phyloP scores from a whole-genome alignment of 2,797 vertebrate species.

The Danio aesculapii region DNA sequence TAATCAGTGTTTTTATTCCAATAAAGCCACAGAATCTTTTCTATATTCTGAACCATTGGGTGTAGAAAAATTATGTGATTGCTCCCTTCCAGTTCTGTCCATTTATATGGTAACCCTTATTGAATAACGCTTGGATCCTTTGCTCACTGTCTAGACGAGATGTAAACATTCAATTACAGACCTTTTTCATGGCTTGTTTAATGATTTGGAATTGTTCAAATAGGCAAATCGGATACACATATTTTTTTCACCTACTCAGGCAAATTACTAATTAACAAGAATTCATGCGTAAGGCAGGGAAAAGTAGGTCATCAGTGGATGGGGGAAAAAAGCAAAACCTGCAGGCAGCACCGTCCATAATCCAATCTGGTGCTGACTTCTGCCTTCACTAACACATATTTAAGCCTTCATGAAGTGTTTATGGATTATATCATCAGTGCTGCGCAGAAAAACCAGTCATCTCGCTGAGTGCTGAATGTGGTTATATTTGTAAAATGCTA shows the following conservation, averaged over 20 bases:
- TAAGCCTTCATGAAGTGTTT: slow-evolving; percentile 46
- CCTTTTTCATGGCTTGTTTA: slow-evolving; percentile 19
- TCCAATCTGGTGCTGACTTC: slow-evolving; percentile 44
- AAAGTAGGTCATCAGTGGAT: slow-evolving; percentile 57
- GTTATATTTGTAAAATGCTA: neutral
- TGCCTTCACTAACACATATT: slow-evolving; percentile 40
- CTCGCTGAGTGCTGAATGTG: slow-evolving; percentile 4
- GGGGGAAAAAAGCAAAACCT: slow-evolving; percentile 26
- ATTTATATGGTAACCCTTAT: neutral
- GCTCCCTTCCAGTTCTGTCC: neutral
- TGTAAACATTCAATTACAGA: slow-evolving; percentile 17
- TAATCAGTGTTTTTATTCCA: neutral
- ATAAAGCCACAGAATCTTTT: neutral
- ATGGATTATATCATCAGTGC: slow-evolving; percentile 27
- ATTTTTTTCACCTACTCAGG: neutral
- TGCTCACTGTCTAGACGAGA: slow-evolving; percentile 20
- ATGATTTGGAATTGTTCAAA: slow-evolving; percentile 32
- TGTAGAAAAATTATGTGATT: slow-evolving; percentile 18
- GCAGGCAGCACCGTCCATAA: slow-evolving; percentile 43
- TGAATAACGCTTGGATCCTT: slow-evolving; percentile 27
- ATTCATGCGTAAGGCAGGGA: neutral
- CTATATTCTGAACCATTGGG: neutral
- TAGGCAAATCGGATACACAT: slow-evolving; percentile 19
- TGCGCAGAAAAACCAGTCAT: slow-evolving; percentile 10
- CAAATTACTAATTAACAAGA: slow-evolving; percentile 26